Conservation (phyloP, 2,797 vertebrate species). For the Sebastes jordani region DNA sequence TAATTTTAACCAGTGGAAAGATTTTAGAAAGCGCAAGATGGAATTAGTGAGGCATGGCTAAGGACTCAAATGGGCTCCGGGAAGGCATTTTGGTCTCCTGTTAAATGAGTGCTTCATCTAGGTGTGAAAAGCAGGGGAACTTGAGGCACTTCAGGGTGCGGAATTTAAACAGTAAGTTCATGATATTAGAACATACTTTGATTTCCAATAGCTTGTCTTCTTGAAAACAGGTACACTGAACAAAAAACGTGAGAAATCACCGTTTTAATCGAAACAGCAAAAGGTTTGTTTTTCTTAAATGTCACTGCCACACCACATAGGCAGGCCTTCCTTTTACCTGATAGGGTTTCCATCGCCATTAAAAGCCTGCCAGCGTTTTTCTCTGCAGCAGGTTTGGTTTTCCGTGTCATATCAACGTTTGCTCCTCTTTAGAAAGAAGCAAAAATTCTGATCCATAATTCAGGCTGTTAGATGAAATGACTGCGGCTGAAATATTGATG, state of each 20-base stretch:
- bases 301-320: constrained; percentile 35
- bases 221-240: constrained; percentile 7
- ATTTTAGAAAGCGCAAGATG: constrained; percentile 87
- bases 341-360: constrained; percentile 10
- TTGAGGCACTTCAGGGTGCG: constrained; percentile 32
- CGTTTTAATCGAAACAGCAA: constrained; percentile 23
- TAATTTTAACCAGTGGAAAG: constrained; percentile 84
- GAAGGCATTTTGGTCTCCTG: constrained; percentile 73
- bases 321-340: constrained; percentile 57
- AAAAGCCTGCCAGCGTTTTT: constrained; percentile 29
- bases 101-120: constrained; percentile 79
- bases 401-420: constrained; percentile 69
- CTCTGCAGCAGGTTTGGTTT: constrained; percentile 43
- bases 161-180: constrained; percentile 66
- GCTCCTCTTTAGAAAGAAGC: constrained; percentile 72
- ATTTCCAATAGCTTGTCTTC: constrained; percentile 48
- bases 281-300: constrained; percentile 45
- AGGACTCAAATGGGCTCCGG: constrained; percentile 80
- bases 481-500: constrained; percentile 81
- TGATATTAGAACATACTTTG: constrained; percentile 59
- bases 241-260: not conserved
- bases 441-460: constrained; percentile 77
- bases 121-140: constrained; percentile 66
- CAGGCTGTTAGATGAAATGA: constrained; percentile 72
- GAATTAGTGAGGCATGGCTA: constrained; percentile 86